Percentiles rank a stretch among this genome's conserved stretches.
Conservation (phyloP, 2,113 vertebrate genomes). For the Paradoxurus hermaphroditus region DNA sequence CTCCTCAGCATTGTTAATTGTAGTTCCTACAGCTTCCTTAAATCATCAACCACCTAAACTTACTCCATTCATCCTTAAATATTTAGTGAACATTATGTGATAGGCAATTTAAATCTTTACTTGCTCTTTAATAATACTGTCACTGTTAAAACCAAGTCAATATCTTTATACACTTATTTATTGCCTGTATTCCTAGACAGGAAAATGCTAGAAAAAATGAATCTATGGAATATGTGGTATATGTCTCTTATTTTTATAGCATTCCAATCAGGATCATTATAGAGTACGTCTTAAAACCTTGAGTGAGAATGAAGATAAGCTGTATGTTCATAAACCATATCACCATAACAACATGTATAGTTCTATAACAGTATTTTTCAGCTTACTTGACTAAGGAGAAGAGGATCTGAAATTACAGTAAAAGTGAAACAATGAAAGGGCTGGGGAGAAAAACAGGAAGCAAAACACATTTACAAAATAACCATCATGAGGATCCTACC, state of each 20-base stretch:
- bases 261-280: background rate
- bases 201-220: slow-evolving; percentile 29
- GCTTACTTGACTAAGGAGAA: slow-evolving; percentile 9
- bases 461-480: slow-evolving; percentile 35
- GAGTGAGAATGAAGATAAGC: background rate
- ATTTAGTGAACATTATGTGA: background rate
- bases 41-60: background rate
- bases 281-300: background rate
- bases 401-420: slow-evolving; percentile 54
- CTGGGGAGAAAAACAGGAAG: slow-evolving; percentile 30
- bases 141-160: background rate
- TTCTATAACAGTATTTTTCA: background rate
- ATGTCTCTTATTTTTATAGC: background rate
- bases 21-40: background rate
- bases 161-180: background rate
- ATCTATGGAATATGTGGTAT: background rate
- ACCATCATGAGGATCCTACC: background rate
- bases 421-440: slow-evolving; percentile 39
- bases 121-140: background rate
- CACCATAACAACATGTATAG: background rate
- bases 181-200: background rate
- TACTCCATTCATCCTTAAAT: background rate
- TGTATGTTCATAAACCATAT: slow-evolving; percentile 16
- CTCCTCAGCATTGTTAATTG: background rate
- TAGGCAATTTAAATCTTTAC: background rate